Conservation (phyloP, 2,797 vertebrate genomes). For the Uromys caudimaculatus region DNA sequence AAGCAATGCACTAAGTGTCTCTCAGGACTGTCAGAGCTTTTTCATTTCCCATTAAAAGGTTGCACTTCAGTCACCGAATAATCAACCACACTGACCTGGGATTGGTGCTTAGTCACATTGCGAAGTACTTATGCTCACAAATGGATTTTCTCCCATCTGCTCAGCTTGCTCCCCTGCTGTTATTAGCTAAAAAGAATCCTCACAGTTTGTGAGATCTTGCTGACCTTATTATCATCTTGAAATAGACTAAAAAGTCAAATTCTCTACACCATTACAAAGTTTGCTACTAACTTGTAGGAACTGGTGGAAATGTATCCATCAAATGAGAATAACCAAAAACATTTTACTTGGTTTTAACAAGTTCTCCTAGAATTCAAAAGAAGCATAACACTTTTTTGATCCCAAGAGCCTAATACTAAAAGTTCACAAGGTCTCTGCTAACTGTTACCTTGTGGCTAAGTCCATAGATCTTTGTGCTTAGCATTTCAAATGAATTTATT, state of each 20-base stretch:
- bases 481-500: neutral
- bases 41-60: slow-evolving; percentile 2
- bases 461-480: neutral
- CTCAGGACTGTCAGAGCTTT: neutral
- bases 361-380: neutral
- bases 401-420: neutral
- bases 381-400: slow-evolving; percentile 17
- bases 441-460: neutral
- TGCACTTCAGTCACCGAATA: neutral
- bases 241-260: slow-evolving; percentile 34
- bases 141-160: neutral
- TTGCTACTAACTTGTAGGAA: slow-evolving; percentile 1
- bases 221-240: slow-evolving; percentile 35
- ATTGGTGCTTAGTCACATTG: neutral
- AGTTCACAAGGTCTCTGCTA: neutral
- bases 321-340: neutral
- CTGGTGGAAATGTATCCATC: neutral
- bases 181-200: neutral
- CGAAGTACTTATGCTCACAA: neutral
- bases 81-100: neutral
- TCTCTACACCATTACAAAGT: slow-evolving; percentile 1
- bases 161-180: neutral
- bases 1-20: slow-evolving; percentile 29
- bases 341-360: neutral
- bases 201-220: neutral